A percentile compares a stretch with the other conserved stretches of the same genome.
phyloP scores from a whole-genome alignment of 1,140 invertebrate species.

The Drosophila miranda region DNA sequence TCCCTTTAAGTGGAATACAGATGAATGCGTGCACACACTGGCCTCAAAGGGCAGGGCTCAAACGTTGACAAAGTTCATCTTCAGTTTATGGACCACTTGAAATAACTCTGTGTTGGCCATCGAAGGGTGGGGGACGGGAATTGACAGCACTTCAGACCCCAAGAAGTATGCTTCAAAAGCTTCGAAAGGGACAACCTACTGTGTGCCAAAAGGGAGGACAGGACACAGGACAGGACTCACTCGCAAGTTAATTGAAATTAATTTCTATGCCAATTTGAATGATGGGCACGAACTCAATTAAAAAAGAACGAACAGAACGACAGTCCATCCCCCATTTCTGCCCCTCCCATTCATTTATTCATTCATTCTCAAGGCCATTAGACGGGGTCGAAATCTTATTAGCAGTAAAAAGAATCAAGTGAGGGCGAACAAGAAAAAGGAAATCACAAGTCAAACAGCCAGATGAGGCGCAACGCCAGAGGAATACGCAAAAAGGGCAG shows the following conservation, averaged over 20 bases:
- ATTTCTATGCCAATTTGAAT: constrained; percentile 75
- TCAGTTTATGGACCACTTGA: constrained; percentile 4
- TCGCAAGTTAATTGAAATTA: constrained; percentile 74
- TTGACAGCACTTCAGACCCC: constrained; percentile 18
- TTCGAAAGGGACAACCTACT: constrained; percentile 29
- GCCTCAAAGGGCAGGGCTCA: too few species aligned
- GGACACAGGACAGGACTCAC: constrained; percentile 1
- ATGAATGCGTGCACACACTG: too few species aligned
- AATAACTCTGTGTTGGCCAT: not conserved
- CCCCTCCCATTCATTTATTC: constrained; percentile 1
- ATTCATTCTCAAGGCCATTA: constrained; percentile 67
- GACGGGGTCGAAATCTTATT: constrained; percentile 72
- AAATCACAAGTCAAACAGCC: constrained; percentile 49
- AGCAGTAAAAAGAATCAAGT: constrained; percentile 68
- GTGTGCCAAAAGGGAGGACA: too few species aligned
- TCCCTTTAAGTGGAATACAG: too few species aligned
- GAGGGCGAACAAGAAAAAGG: constrained; percentile 20
- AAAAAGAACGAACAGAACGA: constrained; percentile 47
- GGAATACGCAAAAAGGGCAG: constrained; percentile 33
- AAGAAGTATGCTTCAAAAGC: constrained; percentile 53
- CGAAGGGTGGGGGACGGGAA: too few species aligned
- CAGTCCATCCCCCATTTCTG: not conserved
- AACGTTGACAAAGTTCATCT: not conserved
- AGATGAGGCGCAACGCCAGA: constrained; percentile 34
- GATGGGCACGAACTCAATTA: constrained; percentile 68